These are phyloP conservation scores for Plecotus auritus DNA, from an alignment of 2,113 vertebrate genomes.

Conservation along the genomic window DNA sequence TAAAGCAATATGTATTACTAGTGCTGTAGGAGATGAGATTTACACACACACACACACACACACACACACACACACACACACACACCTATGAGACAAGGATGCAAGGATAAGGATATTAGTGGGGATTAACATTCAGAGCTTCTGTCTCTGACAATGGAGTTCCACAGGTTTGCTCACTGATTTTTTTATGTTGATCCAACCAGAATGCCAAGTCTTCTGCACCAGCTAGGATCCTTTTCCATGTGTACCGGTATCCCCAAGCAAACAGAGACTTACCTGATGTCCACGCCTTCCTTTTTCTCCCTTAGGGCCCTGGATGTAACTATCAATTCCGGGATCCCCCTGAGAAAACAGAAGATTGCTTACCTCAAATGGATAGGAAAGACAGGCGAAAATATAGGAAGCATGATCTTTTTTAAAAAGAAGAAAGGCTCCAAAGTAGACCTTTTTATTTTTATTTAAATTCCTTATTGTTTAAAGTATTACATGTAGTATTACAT, in stretches of 20 bases:
- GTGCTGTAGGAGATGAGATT: neutral
- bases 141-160: neutral
- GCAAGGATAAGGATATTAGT: neutral
- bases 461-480: too few species aligned
- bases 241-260: neutral
- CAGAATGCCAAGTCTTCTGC: neutral
- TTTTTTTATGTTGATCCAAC: neutral
- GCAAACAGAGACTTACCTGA: conserved; percentile 75
- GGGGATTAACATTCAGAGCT: neutral
- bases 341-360: conserved; percentile 79
- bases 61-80: neutral
- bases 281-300: conserved; percentile 80
- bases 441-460: neutral
- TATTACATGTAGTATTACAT: too few species aligned
- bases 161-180: neutral
- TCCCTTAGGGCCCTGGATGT: conserved; percentile 80
- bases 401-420: neutral
- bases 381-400: neutral
- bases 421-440: neutral
- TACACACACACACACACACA: neutral
- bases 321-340: conserved; percentile 80
- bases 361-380: neutral
- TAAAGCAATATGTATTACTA: neutral
- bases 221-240: neutral
- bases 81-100: neutral